Conservation (phyloP, 2,113 vertebrate genomes). For the Hypocryptadius cinnamomeus region DNA sequence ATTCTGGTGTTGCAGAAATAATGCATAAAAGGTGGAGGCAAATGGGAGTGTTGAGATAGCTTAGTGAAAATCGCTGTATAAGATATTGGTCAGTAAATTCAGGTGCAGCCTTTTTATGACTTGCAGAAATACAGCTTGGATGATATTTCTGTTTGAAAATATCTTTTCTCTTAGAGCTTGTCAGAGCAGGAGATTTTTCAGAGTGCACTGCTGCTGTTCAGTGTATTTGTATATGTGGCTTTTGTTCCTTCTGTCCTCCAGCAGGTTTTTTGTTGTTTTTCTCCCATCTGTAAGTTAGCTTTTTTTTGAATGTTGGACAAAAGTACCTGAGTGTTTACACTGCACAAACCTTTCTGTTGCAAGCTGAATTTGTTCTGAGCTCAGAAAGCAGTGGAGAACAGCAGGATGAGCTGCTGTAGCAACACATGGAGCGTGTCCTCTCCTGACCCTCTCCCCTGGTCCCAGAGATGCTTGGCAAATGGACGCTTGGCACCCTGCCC, state of each 20-base stretch:
- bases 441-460: constrained; percentile 31
- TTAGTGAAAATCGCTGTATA: background rate
- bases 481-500: constrained; percentile 63
- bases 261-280: background rate
- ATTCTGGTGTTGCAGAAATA: background rate
- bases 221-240: background rate
- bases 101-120: background rate
- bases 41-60: fast-evolving
- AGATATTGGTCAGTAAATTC: background rate
- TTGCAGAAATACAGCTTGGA: background rate
- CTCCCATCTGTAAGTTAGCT: background rate
- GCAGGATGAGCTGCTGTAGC: constrained; percentile 14
- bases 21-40: background rate
- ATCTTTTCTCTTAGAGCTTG: background rate
- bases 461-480: constrained; percentile 47
- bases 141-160: background rate
- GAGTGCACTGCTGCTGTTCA: background rate
- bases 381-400: background rate
- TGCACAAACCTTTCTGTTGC: background rate
- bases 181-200: background rate
- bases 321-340: background rate
- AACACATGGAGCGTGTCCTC: constrained; percentile 61
- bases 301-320: background rate
- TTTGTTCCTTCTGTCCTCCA: background rate
- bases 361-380: background rate